Evolutionary conservation across 1,140 invertebrate genomes (phyloP), one percentile per base, ranked within the genome.

Genomic region (Drosophila chauvacae): DNA sequence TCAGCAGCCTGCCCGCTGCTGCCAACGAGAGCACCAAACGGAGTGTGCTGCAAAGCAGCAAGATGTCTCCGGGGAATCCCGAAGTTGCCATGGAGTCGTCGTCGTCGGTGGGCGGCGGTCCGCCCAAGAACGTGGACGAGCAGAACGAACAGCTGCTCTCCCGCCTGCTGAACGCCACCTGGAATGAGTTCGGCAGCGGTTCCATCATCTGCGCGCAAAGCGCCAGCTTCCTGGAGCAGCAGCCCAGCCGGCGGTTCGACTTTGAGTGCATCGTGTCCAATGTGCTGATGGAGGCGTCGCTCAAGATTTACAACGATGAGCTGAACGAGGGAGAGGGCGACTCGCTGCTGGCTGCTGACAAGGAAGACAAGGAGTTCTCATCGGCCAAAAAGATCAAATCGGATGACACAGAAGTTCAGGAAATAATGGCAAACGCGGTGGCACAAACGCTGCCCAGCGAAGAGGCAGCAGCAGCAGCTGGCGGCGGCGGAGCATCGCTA

Each of bases 231-330:
- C 53, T 94, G 30, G 91, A 92, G 35, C 77, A 81, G 23, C 82
- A 84, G 75, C 83, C 86, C 2, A 75, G 74, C 33, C 79, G 80
- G 23, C 63, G 92, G 47, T 78, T 87, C 44, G 83, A 94, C 84
- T 91, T 93, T 37, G 81, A 93, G 26, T 83, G 83, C 45, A 91
- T 90, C 93, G 95, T 91, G 64, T 95, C 59, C 81, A 94, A 95
- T 79, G 94, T 94, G 41, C 74, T 96, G 16, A 95, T 96, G 93
- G 96, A 96, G 83, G 93, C 95, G 3, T 72, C 95, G 3, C 83
- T 92, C 2, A 93, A 94, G 88, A 94, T 95, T 30, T 92, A 93
- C 41, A 92, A 92, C 42, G 94, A 94, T 93, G 61, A 94, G 62
- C 28, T 85, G 7, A 74, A 59, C 20, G 79, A 71, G 7, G 51